These are phyloP conservation scores for Caenorhabditis japonica DNA, from an alignment of 2,888 invertebrate genomes.

Conservation along the genomic window DNA sequence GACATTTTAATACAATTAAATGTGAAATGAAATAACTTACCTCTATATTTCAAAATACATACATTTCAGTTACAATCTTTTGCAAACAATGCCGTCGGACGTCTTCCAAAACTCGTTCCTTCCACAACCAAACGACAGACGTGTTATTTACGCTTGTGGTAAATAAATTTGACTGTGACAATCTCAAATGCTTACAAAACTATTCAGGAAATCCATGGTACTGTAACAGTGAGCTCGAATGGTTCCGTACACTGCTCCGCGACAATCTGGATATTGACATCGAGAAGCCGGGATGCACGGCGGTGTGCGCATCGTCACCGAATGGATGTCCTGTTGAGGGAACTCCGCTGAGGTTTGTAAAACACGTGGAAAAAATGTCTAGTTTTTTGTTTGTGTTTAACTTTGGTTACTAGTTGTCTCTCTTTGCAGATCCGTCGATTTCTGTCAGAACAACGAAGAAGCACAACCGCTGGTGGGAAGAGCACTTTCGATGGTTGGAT, in stretches of 20 bases:
- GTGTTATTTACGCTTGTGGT: conserved; percentile 77
- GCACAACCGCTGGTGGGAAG: conserved; percentile 68
- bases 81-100: conserved; percentile 72
- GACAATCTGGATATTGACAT: conserved; percentile 75
- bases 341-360: conserved; percentile 67
- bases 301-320: conserved; percentile 68
- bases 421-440: conserved; percentile 67
- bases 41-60: no score
- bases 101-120: conserved; percentile 73
- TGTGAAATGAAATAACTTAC: no score
- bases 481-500: conserved; percentile 74
- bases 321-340: conserved; percentile 75
- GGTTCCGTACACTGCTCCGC: conserved; percentile 76
- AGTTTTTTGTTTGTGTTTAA: conserved; percentile 17
- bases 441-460: conserved; percentile 70
- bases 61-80: conserved; percentile 75
- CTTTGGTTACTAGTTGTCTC: conserved; percentile 1
- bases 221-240: conserved; percentile 74
- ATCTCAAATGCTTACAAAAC: no score
- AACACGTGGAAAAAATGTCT: conserved; percentile 1
- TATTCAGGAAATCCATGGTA: conserved; percentile 77
- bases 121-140: conserved; percentile 72
- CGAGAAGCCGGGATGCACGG: conserved; percentile 72
- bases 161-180: no score
- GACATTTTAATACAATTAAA: conserved; percentile 11